A percentile compares a stretch with the other conserved stretches of the same genome.
Conservation (phyloP, 1,140 invertebrate species). For the Bemisia tabaci region DNA sequence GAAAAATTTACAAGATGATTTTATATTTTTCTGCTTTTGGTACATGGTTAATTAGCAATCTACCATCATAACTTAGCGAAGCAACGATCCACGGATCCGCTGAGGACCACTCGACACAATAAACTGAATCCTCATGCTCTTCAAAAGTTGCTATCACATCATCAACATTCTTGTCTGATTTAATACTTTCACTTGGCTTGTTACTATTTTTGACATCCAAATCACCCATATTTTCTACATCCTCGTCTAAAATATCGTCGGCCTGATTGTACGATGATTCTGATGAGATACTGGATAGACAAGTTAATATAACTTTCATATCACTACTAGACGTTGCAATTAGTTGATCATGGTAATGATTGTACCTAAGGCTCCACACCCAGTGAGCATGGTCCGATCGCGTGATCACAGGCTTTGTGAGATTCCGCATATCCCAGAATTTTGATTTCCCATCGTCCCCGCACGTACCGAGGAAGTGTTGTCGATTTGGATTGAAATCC, state of each 20-base stretch:
- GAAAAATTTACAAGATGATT: constrained; percentile 62
- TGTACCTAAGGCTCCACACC: constrained; percentile 63
- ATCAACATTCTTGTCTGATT: constrained; percentile 37
- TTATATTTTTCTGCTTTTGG: constrained; percentile 85
- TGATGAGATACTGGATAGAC: constrained; percentile 74
- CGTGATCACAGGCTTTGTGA: constrained; percentile 58
- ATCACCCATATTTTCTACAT: constrained; percentile 30
- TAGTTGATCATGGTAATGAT: constrained; percentile 93
- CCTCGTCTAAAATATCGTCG: constrained; percentile 35
- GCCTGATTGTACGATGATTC: constrained; percentile 43
- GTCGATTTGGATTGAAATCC: constrained; percentile 94
- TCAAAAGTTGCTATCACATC: constrained; percentile 79
- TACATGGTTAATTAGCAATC: constrained; percentile 83
- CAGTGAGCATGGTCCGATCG: constrained; percentile 90
- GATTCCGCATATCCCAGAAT: constrained; percentile 89
- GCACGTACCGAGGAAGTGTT: constrained; percentile 83
- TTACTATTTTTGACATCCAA: constrained; percentile 22
- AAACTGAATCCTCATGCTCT: constrained; percentile 96
- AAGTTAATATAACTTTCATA: constrained; percentile 74
- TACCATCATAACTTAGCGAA: constrained; percentile 89
- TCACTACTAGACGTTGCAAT: constrained; percentile 91
- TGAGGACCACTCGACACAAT: constrained; percentile 91
- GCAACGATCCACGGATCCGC: constrained; percentile 98
- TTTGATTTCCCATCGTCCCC: constrained; percentile 89
- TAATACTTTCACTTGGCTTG: neutral